Evolutionary conservation across 2,113 vertebrate species (phyloP).

Genomic region (Monopterus albus): DNA sequence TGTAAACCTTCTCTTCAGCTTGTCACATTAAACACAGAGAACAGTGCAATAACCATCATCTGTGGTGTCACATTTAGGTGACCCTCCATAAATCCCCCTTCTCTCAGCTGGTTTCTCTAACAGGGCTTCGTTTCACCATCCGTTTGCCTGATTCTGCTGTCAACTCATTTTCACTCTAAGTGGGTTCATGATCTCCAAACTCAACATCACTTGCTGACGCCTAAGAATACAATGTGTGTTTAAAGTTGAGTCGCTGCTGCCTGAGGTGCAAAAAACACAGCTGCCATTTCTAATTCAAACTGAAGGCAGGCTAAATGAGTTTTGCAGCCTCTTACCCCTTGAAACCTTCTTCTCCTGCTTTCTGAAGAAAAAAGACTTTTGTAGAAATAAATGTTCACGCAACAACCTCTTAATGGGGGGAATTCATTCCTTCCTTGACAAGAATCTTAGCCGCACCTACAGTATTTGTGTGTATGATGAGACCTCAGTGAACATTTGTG

Average conservation of each 20-base stretch:
- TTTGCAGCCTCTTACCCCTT: neutral
- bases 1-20: constrained; percentile 6
- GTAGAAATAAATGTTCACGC: neutral
- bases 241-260: constrained; percentile 34
- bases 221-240: constrained; percentile 63
- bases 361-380: neutral
- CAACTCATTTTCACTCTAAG: constrained; percentile 56
- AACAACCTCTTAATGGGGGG: neutral
- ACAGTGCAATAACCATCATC: constrained; percentile 14
- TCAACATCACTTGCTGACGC: constrained; percentile 60
- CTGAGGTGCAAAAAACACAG: constrained; percentile 1
- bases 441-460: constrained; percentile 51
- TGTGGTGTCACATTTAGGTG: constrained; percentile 1
- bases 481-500: constrained; percentile 36
- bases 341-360: constrained; percentile 4
- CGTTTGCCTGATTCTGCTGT: constrained; percentile 56
- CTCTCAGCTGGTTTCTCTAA: constrained; percentile 15
- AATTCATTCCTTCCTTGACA: constrained; percentile 36
- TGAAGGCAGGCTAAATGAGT: constrained; percentile 21
- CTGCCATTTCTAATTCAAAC: constrained; percentile 27
- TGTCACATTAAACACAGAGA: constrained; percentile 29
- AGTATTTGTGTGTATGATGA: constrained; percentile 38
- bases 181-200: constrained; percentile 50
- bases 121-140: constrained; percentile 28
- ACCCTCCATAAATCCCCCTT: constrained; percentile 31